Evolutionary conservation across 2,888 invertebrate genomes (phyloP).

Genomic region (Philopedon plagiatum): DNA sequence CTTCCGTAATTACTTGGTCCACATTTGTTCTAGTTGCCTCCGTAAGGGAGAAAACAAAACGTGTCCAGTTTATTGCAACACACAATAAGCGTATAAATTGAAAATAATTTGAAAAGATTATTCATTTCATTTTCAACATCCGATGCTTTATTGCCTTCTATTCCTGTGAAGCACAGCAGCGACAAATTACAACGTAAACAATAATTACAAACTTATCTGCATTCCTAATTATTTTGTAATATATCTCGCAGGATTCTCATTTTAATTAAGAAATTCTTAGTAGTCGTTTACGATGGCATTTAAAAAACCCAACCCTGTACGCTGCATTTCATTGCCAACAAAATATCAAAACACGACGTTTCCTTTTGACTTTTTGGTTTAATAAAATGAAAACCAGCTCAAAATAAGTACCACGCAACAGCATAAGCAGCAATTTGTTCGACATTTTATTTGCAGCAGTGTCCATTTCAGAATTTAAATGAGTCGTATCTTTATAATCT

Average conservation of each 20-base stretch:
- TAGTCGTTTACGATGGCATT: background rate
- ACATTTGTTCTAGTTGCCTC: no score
- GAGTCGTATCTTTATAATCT: constrained; percentile 53
- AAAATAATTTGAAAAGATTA: no score
- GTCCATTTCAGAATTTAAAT: constrained; percentile 51
- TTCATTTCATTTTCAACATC: background rate
- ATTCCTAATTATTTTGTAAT: background rate
- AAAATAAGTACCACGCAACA: constrained; percentile 44
- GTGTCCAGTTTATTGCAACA: no score
- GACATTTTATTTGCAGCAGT: constrained; percentile 49
- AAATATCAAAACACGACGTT: constrained; percentile 30
- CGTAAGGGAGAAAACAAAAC: no score
- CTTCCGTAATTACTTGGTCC: no score
- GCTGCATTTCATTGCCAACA: constrained; percentile 24
- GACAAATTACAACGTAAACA: background rate
- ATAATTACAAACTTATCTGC: background rate
- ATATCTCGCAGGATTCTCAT: background rate
- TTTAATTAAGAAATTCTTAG: background rate
- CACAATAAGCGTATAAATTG: no score
- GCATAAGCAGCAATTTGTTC: constrained; percentile 46
- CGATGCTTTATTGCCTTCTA: background rate
- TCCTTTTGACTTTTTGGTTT: constrained; percentile 37
- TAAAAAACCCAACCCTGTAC: constrained; percentile 6
- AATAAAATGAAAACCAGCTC: constrained; percentile 45
- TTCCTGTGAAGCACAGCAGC: background rate